Base-by-base conservation (phyloP, 1,140 invertebrate genomes). In the Aphaenogaster floridana region DNA sequence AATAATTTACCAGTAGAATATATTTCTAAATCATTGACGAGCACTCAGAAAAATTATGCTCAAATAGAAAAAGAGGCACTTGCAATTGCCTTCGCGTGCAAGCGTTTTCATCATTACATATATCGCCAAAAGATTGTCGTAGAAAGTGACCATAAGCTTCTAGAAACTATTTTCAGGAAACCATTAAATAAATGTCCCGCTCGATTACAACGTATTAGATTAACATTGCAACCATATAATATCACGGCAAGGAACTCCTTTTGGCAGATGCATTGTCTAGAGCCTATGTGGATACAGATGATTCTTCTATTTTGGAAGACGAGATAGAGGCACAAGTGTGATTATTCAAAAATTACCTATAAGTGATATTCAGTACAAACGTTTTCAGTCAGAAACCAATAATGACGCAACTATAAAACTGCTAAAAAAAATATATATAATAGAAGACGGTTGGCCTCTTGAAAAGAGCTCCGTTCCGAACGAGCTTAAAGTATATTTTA, bases 11-110 rank as follows among this genome's bases (percentile, higher is more conserved):
- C 68, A 0, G 5, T 71, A 0, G 68, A 48, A 9, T 71, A 71
- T 7, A 21, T 21, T 21, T 21, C 21, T 21, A 21, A 21, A 1
- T 71, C 42, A 21, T 21, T 21, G 21, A 13, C 34, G 11, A 2
- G 34, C 21, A 15, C 3, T 15, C 42, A 71, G 6, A 13, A 6
- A 15, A 28, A 50, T 1, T 71, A 71, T 21, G 7, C 42, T 3
- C 68, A 71, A 13, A 71, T 71, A 11, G 68, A 34, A 15, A 71
- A 71, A 7, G 39, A 71, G 11, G 45, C 68, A 0, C 13, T 71
- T 34, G 68, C 68, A 5, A 71, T 71, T 3, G 68, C 68, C 15
- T 34, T 71, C 34, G 45, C 42, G 2, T 36, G 13, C 4, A 36
- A 50, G 0, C 3, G 45, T 50, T 71, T 71, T n/a, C 42, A 71